phyloP scores from a whole-genome alignment of 2,797 vertebrate species.

The Chanos chanos region DNA sequence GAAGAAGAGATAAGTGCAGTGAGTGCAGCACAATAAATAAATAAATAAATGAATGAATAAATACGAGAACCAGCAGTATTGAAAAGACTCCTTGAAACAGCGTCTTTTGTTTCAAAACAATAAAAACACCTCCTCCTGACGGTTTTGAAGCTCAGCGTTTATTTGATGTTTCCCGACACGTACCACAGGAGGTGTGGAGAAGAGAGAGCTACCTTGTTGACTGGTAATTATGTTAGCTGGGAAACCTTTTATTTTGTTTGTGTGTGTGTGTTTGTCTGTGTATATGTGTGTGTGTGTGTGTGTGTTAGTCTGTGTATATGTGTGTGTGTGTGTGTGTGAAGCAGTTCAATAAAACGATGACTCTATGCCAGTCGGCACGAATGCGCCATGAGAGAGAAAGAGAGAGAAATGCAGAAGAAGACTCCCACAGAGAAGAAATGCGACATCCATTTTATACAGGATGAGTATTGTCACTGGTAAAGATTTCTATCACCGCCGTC shows the following conservation, averaged over 20 bases:
- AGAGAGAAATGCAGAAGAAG: conserved; percentile 38
- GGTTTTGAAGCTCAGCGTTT: too few relatives aligned
- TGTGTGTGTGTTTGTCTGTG: not conserved
- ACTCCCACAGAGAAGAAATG: conserved; percentile 47
- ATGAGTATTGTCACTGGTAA: conserved; percentile 50
- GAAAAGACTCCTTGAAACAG: too few relatives aligned
- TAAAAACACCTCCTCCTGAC: too few relatives aligned
- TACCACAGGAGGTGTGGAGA: too few relatives aligned
- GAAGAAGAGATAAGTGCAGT: too few relatives aligned
- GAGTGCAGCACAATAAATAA: too few relatives aligned
- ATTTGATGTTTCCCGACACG: too few relatives aligned
- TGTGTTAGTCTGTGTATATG: conserved; percentile 6
- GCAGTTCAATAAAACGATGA: conserved; percentile 24
- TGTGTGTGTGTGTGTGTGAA: not conserved
- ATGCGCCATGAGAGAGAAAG: not conserved
- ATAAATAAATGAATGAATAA: too few relatives aligned
- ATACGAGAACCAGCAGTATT: too few relatives aligned
- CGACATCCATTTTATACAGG: conserved; percentile 58
- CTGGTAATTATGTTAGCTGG: not conserved
- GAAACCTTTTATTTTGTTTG: not conserved
- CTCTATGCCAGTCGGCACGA: too few relatives aligned
- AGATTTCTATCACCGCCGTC: not conserved
- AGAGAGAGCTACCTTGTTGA: not conserved
- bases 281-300: not conserved
- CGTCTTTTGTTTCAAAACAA: too few relatives aligned